Evolutionary conservation across 2,888 invertebrate genomes (phyloP), one percentile per base, ranked within the genome.

Genomic region (Toxonevra muliebris): DNA sequence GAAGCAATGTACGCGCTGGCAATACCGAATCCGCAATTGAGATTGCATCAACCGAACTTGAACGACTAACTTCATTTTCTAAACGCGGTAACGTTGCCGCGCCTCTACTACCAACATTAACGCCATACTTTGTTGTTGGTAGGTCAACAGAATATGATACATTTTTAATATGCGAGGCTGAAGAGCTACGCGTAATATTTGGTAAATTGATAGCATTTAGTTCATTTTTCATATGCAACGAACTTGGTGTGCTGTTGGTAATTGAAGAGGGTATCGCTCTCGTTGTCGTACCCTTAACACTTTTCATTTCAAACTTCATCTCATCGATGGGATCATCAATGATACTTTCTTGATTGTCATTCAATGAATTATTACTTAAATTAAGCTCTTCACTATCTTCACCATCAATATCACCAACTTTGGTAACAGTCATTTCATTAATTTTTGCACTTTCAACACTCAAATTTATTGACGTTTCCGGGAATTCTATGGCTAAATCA

Each of bases 241-340:
- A 8, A n/a, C n/a, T 48, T 11, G 30, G 53, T 43, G 0, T 43
- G 20, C 48, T 65, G 13, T 11, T 12, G 15, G 11, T n/a, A 12
- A 59, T n/a, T 42, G 71, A 30, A 45, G 68, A 7, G 55, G 19
- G 8, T 71, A 45, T 61, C 20, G 74, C 45, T 69, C 72, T 55
- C 70, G 71, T 71, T 65, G 69, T 19, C 63, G 70, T 64, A 69
- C 55, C 64, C 61, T 73, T 73, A 15, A 65, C 70, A 65, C 74
- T 70, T 61, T 75, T 79, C 69, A 77, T 72, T 69, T 81, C 80
- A 69, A 76, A 77, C 75, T 82, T 82, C 81, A 81, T 81, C 40
- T 78, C 78, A 69, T 55, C 65, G 62, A 58, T n/a, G 41, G 30
- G 48, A 41, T 42, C 40, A n/a, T 61, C 40, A 13, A 43, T 41